A percentile compares a stretch with the other conserved stretches of the same genome.
Conservation (phyloP, 2,797 vertebrate species). For the Coccyzus lansbergi region DNA sequence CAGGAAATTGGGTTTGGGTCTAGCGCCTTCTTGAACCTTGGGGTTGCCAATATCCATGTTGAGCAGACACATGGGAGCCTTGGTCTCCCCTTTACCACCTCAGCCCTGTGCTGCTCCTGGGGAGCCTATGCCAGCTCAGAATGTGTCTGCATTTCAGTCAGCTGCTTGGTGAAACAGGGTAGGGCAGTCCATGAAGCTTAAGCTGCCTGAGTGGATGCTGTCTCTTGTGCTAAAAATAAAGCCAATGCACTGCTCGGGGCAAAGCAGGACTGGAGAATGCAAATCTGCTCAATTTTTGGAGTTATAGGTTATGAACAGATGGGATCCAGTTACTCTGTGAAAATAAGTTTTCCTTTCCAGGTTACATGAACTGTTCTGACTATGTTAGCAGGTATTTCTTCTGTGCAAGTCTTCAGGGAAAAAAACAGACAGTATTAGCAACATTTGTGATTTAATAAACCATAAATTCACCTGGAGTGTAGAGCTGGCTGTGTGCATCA, state of each 20-base stretch:
- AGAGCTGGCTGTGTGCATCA: background rate
- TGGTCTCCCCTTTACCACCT: background rate
- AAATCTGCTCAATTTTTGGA: background rate
- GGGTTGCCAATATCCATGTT: fast-evolving
- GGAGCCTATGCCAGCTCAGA: background rate
- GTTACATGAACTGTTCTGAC: background rate
- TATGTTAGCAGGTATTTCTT: background rate
- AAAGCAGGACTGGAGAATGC: background rate
- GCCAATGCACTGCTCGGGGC: background rate
- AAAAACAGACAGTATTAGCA: background rate
- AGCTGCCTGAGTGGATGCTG: background rate
- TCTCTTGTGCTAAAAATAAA: conserved; percentile 31
- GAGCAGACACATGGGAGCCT: background rate
- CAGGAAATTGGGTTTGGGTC: background rate
- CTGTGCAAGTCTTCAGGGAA: background rate
- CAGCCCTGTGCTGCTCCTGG: background rate
- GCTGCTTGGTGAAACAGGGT: background rate
- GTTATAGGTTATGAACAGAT: background rate
- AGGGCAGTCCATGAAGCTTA: background rate
- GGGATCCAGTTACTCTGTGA: background rate
- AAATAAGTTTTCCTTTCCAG: background rate
- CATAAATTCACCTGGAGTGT: background rate
- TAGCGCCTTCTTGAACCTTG: fast-evolving
- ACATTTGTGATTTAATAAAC: background rate
- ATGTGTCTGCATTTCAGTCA: background rate